Percentiles rank a stretch among this genome's conserved stretches.
Conservation (phyloP, 2,113 vertebrate genomes). For the Amazona vittata region DNA sequence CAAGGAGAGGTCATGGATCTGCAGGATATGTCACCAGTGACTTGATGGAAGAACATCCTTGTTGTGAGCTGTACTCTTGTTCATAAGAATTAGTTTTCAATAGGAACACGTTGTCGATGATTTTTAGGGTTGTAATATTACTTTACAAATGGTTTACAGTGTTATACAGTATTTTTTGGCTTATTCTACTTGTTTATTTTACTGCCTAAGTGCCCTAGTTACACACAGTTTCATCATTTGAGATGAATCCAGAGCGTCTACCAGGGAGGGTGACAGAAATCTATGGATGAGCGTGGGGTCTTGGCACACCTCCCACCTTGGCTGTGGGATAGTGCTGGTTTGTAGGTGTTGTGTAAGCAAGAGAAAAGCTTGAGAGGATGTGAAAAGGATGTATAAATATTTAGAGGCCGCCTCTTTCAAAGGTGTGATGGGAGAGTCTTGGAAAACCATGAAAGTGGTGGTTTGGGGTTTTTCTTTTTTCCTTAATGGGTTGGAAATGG, state of each 20-base stretch:
- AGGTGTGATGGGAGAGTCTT: background rate
- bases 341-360: background rate
- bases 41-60: background rate
- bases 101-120: fast-evolving
- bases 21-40: background rate
- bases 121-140: background rate
- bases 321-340: background rate
- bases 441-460: background rate
- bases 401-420: background rate
- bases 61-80: background rate
- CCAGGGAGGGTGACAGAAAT: background rate
- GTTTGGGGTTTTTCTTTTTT: background rate
- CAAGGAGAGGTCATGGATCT: background rate
- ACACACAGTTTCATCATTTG: background rate
- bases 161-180: background rate
- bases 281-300: background rate
- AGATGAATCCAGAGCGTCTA: background rate
- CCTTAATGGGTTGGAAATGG: background rate
- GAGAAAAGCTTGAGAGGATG: background rate
- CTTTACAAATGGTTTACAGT: background rate
- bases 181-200: background rate
- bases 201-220: background rate
- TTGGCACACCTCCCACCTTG: background rate
- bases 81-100: background rate
- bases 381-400: background rate